Evolutionary conservation across 2,888 invertebrate genomes (phyloP).

Genomic region (Athetis lepigone): DNA sequence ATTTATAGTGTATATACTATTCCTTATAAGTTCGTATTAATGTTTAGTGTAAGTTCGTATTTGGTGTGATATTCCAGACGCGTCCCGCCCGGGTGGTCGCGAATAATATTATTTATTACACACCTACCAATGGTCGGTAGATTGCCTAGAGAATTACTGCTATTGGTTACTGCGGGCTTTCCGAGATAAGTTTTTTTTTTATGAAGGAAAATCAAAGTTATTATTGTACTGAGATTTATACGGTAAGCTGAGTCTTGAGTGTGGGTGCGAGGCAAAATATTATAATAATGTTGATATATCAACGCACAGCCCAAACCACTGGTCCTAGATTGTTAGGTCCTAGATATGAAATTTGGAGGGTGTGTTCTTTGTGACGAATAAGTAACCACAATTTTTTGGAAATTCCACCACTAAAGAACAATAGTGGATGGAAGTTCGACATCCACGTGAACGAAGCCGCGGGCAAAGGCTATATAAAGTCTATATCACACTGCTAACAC

Average conservation of each 20-base stretch:
- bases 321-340: no score
- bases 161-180: conserved; percentile 6
- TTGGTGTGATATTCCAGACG: conserved; percentile 18
- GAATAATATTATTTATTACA: conserved; percentile 38
- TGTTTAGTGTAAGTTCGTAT: conserved; percentile 2
- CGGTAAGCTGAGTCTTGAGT: background rate
- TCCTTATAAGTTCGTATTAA: background rate
- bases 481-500: no score
- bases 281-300: no score
- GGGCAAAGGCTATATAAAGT: no score
- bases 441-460: no score
- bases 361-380: no score
- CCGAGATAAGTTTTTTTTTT: background rate
- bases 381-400: no score
- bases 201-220: background rate
- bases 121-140: conserved; percentile 4
- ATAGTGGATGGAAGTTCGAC: no score
- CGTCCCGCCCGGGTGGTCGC: conserved; percentile 18
- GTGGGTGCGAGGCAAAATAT: background rate
- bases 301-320: no score
- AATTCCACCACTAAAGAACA: no score
- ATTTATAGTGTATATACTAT: no score
- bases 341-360: no score
- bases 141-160: conserved; percentile 34
- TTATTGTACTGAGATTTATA: background rate